Conservation (phyloP, 2,888 invertebrate genomes). For the Diarsia brunnea region DNA sequence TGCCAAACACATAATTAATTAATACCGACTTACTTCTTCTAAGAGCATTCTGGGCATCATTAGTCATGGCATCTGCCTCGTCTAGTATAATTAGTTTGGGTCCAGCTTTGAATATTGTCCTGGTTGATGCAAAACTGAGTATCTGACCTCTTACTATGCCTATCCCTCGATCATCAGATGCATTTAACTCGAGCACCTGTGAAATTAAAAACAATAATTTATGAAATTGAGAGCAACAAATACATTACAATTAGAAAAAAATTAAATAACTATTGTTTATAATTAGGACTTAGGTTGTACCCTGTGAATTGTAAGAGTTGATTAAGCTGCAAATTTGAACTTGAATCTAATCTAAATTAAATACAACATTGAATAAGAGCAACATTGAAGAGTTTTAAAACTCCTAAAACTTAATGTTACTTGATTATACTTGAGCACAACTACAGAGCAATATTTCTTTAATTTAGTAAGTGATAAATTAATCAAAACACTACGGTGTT, state of each 20-base stretch:
- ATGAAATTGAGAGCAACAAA: background rate
- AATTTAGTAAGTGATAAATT: background rate
- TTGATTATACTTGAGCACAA: background rate
- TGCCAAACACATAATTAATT: too few species aligned
- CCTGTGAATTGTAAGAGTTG: background rate
- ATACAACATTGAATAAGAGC: background rate
- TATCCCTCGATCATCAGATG: conserved; percentile 99
- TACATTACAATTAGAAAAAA: background rate
- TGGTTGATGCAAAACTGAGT: conserved; percentile 98
- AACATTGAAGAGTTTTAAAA: too few species aligned
- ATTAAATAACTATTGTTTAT: background rate
- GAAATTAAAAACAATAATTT: conserved; percentile 15
- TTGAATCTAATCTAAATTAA: background rate
- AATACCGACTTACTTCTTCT: conserved; percentile 96
- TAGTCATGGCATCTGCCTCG: conserved; percentile 99
- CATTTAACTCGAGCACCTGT: conserved; percentile 97
- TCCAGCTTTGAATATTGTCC: conserved; percentile 97
- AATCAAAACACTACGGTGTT: background rate
- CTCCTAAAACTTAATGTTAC: background rate
- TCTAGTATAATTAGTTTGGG: conserved; percentile 99
- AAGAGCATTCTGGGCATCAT: conserved; percentile 99
- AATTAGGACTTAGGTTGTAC: background rate
- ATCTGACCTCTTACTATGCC: conserved; percentile 98
- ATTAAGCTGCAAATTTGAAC: background rate
- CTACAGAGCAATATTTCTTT: background rate